These are phyloP conservation scores for Troglohyphantes excavatus DNA, from an alignment of 2,888 invertebrate species.

Conservation along the genomic window DNA sequence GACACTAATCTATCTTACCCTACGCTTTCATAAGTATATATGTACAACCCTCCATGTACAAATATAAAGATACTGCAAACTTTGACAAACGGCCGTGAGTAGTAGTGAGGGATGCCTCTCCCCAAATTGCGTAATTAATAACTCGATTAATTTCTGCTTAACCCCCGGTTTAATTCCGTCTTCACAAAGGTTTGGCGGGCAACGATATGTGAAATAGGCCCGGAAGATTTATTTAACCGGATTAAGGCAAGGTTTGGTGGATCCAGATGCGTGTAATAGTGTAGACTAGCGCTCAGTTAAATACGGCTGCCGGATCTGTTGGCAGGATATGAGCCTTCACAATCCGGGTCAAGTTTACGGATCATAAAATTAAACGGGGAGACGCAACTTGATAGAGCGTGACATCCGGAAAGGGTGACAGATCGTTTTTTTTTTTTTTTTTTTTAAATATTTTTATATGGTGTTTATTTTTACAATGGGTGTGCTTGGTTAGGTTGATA, in stretches of 20 bases:
- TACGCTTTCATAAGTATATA: background rate
- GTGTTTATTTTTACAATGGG: too few relatives aligned
- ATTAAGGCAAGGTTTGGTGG: conserved; percentile 53
- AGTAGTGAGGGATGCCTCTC: conserved; percentile 32
- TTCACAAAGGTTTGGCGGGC: background rate
- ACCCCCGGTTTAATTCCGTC: conserved; percentile 18
- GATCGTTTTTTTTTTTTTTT: too few relatives aligned
- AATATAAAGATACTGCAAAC: conserved; percentile 10
- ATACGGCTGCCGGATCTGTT: conserved; percentile 13
- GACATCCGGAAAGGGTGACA: background rate
- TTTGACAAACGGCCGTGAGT: conserved; percentile 42
- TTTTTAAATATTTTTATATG: too few relatives aligned
- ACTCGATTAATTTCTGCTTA: conserved; percentile 72
- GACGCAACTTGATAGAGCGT: background rate
- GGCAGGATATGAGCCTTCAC: conserved; percentile 44
- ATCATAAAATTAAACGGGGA: conserved; percentile 64
- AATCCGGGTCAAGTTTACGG: conserved; percentile 68
- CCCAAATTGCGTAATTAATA: conserved; percentile 55
- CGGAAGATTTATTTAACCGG: conserved; percentile 42
- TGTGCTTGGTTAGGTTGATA: too few relatives aligned
- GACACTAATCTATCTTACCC: conserved; percentile 17
- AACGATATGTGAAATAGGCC: conserved; percentile 62
- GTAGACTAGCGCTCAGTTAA: conserved; percentile 14
- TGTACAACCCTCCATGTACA: background rate
- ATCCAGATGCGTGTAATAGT: conserved; percentile 45